Percentiles rank a stretch among this genome's conserved stretches.
phyloP scores from a whole-genome alignment of 1,140 invertebrate genomes.

The Papilio xuthus region DNA sequence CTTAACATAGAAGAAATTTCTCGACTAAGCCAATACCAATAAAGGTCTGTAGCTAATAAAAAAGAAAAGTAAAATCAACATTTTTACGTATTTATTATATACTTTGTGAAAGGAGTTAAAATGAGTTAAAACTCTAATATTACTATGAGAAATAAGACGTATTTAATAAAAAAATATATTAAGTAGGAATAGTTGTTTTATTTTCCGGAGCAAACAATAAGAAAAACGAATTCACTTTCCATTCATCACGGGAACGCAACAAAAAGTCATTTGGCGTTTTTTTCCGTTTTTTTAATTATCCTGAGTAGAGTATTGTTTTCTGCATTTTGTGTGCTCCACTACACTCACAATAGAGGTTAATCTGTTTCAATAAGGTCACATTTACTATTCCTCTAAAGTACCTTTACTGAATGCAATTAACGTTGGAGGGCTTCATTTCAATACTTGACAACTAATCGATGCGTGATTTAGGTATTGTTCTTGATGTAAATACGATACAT shows the following conservation, averaged over 20 bases:
- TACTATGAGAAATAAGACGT: no score
- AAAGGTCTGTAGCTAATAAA: no score
- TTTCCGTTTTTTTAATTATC: slow-evolving; percentile 27
- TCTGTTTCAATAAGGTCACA: slow-evolving; percentile 36
- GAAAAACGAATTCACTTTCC: background rate
- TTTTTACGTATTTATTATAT: no score
- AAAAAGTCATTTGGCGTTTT: slow-evolving; percentile 20
- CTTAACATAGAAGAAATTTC: no score
- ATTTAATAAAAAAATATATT: no score
- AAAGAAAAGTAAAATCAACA: no score
- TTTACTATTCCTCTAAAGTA: slow-evolving; percentile 35
- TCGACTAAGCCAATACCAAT: no score
- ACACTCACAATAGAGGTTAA: slow-evolving; percentile 27
- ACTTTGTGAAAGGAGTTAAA: no score
- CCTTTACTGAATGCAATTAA: slow-evolving; percentile 38
- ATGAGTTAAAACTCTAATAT: no score
- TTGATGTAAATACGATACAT: background rate
- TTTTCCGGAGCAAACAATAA: background rate
- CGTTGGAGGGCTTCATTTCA: slow-evolving; percentile 37
- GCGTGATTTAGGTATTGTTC: slow-evolving; percentile 29
- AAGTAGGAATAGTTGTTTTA: background rate
- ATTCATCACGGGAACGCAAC: slow-evolving; percentile 22
- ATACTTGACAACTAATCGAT: slow-evolving; percentile 27
- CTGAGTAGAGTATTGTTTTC: slow-evolving; percentile 3
- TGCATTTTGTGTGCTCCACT: slow-evolving; percentile 15